Conservation (phyloP, 1,140 invertebrate genomes). For the Drosophila funebris region DNA sequence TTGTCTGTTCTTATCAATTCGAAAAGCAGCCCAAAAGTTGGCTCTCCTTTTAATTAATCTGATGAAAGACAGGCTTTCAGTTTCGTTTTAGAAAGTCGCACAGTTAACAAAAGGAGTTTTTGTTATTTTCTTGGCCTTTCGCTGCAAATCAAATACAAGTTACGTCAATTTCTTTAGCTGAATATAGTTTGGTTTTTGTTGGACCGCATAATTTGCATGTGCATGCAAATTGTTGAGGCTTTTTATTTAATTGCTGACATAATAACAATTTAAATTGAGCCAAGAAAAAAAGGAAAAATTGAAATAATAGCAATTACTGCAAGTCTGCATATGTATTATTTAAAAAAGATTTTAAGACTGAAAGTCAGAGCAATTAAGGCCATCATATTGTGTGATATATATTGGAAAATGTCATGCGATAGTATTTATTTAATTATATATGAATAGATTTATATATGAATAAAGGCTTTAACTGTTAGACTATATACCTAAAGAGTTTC, state of each 20-base stretch:
- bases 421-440: too few relatives aligned
- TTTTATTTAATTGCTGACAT: constrained; percentile 63
- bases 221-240: constrained; percentile 56
- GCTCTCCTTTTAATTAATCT: constrained; percentile 16
- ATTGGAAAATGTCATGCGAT: too few relatives aligned
- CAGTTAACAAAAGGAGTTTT: constrained; percentile 5
- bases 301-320: constrained; percentile 48
- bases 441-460: too few relatives aligned
- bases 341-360: too few relatives aligned
- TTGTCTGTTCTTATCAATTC: not conserved
- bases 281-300: too few relatives aligned
- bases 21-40: not conserved
- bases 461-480: too few relatives aligned
- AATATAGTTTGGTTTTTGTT: constrained; percentile 29
- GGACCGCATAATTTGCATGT: constrained; percentile 56
- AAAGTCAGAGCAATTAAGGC: too few relatives aligned
- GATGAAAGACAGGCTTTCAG: constrained; percentile 46
- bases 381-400: too few relatives aligned
- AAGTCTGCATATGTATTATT: not conserved
- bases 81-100: constrained; percentile 63
- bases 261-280: constrained; percentile 31
- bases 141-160: constrained; percentile 58
- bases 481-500: too few relatives aligned
- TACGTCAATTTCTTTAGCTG: constrained; percentile 53
- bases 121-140: constrained; percentile 44